Conservation (phyloP, 2,113 vertebrate genomes). For the Podarcis muralis region DNA sequence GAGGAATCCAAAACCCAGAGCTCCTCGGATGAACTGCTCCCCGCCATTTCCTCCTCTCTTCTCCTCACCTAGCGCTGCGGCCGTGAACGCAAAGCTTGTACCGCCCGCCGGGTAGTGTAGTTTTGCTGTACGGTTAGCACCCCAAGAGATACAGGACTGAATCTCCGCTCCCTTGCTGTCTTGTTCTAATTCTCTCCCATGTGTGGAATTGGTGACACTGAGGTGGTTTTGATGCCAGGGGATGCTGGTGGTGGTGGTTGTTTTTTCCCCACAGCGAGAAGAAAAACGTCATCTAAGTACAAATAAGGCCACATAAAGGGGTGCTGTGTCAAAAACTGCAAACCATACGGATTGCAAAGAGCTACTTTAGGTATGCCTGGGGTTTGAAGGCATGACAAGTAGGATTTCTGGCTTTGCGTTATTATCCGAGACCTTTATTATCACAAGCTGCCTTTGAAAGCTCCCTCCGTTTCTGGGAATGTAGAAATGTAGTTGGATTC, state of each 20-base stretch:
- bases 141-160: not conserved
- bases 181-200: not conserved
- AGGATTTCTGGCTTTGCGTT: not conserved
- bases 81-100: not conserved
- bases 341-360: not conserved
- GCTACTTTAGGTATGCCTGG: not conserved
- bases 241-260: not conserved
- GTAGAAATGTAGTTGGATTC: not conserved
- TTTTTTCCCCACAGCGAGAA: too few species aligned
- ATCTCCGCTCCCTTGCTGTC: not conserved
- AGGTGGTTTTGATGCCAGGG: not conserved
- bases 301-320: not conserved
- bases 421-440: not conserved
- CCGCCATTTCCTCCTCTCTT: not conserved
- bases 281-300: not conserved
- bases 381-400: not conserved
- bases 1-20: accelerated
- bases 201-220: not conserved
- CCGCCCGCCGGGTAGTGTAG: not conserved
- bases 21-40: not conserved
- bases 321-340: not conserved
- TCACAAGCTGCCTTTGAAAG: not conserved
- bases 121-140: not conserved
- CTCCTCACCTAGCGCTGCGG: not conserved
- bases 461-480: not conserved